Evolutionary conservation across 2,888 invertebrate species (phyloP).

Genomic region (Camptogramma bilineatum): DNA sequence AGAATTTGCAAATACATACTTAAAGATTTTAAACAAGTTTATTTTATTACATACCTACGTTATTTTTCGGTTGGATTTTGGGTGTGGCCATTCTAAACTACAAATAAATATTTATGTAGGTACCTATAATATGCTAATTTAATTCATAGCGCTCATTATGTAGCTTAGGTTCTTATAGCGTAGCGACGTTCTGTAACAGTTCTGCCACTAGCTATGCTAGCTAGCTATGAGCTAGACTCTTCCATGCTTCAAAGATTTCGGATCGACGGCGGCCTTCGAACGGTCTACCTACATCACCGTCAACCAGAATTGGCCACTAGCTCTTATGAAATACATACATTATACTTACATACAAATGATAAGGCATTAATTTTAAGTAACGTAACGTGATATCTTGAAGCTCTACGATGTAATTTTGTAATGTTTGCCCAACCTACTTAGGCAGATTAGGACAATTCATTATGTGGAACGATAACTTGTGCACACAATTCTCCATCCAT

Average conservation of each 20-base stretch:
- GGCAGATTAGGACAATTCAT: conserved; percentile 45
- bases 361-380: conserved; percentile 26
- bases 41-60: conserved; percentile 52
- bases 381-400: conserved; percentile 39
- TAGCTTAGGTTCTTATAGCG: too few species aligned
- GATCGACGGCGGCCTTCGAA: background rate
- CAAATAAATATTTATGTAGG: conserved; percentile 29
- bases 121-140: conserved; percentile 62
- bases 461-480: conserved; percentile 51
- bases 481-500: conserved; percentile 44
- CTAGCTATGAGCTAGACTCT: too few species aligned
- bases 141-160: conserved; percentile 30
- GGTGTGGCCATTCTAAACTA: conserved; percentile 39
- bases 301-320: background rate
- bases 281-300: background rate
- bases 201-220: too few species aligned
- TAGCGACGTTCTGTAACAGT: too few species aligned
- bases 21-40: background rate
- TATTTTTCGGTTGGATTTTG: conserved; percentile 62
- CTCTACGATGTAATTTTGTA: conserved; percentile 43
- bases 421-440: conserved; percentile 59
- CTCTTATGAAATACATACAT: background rate
- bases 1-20: conserved; percentile 51
- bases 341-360: background rate
- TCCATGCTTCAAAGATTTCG: too few species aligned